Percentiles rank a stretch among this genome's conserved stretches.
These are phyloP conservation scores for Epsilonema sp. DNA, from an alignment of 2,888 invertebrate species.

Conservation along the genomic window DNA sequence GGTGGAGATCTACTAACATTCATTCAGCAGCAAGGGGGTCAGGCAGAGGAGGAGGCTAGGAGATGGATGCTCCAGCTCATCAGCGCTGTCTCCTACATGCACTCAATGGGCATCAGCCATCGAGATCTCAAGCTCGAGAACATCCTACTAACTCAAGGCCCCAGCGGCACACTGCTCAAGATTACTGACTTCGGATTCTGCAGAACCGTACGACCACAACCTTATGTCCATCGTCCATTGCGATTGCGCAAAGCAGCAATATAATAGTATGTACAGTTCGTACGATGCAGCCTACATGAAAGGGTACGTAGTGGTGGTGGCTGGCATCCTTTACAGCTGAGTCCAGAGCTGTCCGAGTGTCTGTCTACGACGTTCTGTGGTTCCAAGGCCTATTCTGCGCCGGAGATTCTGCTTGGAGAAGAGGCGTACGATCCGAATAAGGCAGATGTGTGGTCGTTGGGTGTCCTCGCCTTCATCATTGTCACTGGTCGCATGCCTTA, in stretches of 20 bases:
- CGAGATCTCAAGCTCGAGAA: constrained; percentile 37
- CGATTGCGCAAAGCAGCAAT: too few species aligned
- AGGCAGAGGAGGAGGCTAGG: constrained; percentile 27
- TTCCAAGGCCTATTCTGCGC: constrained; percentile 33
- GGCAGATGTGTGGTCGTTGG: constrained; percentile 26
- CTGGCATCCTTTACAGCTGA: too few species aligned
- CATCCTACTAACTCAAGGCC: constrained; percentile 28
- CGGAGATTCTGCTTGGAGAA: constrained; percentile 31
- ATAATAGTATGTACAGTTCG: neutral
- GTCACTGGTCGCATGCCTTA: constrained; percentile 36
- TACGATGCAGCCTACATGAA: too few species aligned
- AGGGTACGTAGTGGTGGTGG: too few species aligned
- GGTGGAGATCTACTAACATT: constrained; percentile 33
- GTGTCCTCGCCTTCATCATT: constrained; percentile 35
- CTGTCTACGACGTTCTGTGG: constrained; percentile 35
- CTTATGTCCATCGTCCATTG: too few species aligned
- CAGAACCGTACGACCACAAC: constrained; percentile 15
- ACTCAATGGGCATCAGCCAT: constrained; percentile 31
- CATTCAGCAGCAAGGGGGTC: constrained; percentile 32
- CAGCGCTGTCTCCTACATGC: constrained; percentile 32
- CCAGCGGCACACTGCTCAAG: constrained; percentile 27
- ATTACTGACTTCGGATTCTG: constrained; percentile 36
- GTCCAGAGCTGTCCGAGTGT: too few species aligned
- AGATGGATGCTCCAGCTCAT: constrained; percentile 28
- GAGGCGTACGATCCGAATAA: neutral